phyloP scores from a whole-genome alignment of 2,888 invertebrate species.

The Machimus atricapillus region DNA sequence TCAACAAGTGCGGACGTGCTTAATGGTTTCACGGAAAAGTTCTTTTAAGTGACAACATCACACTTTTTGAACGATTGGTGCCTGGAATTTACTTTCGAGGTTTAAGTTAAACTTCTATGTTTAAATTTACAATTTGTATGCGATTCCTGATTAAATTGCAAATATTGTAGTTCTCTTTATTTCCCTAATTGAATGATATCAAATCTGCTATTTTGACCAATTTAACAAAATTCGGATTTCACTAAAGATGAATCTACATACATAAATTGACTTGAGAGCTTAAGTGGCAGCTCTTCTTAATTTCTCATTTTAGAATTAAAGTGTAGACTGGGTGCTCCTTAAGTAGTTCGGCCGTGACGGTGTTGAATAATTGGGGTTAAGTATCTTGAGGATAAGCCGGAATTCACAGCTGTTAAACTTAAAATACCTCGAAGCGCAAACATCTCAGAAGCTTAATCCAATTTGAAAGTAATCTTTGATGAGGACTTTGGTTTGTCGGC shows the following conservation, averaged over 20 bases:
- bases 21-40: background rate
- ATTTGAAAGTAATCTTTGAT: slow-evolving; percentile 9
- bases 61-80: background rate
- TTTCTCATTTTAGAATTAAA: background rate
- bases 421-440: background rate
- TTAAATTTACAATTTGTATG: background rate
- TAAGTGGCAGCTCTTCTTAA: background rate
- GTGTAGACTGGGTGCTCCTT: background rate
- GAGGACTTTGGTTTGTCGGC: background rate
- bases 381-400: background rate
- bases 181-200: background rate
- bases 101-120: background rate
- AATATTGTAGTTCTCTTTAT: background rate
- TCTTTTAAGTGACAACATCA: background rate
- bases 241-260: background rate
- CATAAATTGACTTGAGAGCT: background rate
- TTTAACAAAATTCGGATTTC: background rate
- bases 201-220: background rate
- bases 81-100: background rate
- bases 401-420: background rate
- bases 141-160: background rate
- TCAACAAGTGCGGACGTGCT: background rate
- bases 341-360: background rate
- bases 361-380: slow-evolving; percentile 16
- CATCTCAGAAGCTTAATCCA: background rate